Evolutionary conservation across 2,888 invertebrate species (phyloP), one percentile per base, ranked within the genome.

Genomic region (Drosophila prostipennis): DNA sequence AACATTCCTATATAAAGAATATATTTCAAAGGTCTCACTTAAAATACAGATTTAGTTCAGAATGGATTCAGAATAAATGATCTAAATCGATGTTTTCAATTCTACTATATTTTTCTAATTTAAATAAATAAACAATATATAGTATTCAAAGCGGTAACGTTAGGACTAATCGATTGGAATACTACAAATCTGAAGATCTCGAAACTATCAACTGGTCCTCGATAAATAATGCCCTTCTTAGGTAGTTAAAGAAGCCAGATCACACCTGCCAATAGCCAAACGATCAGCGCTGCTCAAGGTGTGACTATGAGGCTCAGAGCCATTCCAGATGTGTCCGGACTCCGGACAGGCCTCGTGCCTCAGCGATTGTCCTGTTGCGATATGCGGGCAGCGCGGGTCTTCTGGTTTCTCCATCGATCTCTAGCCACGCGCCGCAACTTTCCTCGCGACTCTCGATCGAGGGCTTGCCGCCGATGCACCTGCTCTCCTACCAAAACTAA

Each of bases 351-450:
- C 39, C 81, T 76, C 79, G 75, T 81, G 81, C 77, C 69, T 70
- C 74, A 63, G 72, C 76, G 80, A 82, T 77, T 77, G 84, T 86
- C 80, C 86, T 84, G 76, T n/a, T 56, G 56, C 79, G 64, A 69
- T 59, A 75, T 75, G 76, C 78, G 76, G 78, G 78, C 34, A 43
- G 42, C 54, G 46, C 72, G 76, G 80, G 68, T 67, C 76, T 67
- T 48, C 61, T 60, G 61, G 39, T 39, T 57, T 14, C 29, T 46
- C 16, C 46, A 32, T 60, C 46, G 46, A 34, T 48, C 46, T 72
- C 52, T 59, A 49, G 57, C 61, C 57, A 67, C 53, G 58, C 49
- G 39, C 37, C 51, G 37, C 23, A 68, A 87, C 82, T 85, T 79
- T 84, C 78, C 70, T 74, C 60, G 73, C 76, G 84, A 83, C 84